Evolutionary conservation across 2,888 invertebrate species (phyloP).

Genomic region (Tenthredo notha): DNA sequence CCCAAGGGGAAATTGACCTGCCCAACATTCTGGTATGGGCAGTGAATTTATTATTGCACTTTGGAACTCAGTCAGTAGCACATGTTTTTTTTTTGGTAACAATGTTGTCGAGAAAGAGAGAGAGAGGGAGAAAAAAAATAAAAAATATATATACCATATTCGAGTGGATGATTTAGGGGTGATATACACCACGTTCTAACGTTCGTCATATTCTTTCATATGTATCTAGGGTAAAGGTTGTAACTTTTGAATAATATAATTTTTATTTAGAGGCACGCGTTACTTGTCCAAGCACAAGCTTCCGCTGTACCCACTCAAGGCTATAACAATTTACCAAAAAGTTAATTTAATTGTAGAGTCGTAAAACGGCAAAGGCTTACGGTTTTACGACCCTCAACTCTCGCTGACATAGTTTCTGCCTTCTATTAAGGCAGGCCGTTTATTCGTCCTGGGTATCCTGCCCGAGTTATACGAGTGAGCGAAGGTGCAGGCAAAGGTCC

Average conservation of each 20-base stretch:
- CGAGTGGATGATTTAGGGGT: neutral
- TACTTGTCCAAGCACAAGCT: neutral
- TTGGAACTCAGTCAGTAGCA: slow-evolving; percentile 7
- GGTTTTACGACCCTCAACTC: slow-evolving; percentile 22
- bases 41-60: slow-evolving; percentile 8
- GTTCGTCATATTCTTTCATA: neutral
- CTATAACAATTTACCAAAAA: slow-evolving; percentile 20
- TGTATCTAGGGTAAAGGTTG: neutral
- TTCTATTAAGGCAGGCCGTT: neutral
- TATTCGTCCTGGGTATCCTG: neutral
- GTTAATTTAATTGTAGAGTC: slow-evolving; percentile 39
- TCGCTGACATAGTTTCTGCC: slow-evolving; percentile 28
- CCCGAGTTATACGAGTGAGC: neutral
- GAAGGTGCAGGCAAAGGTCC: neutral
- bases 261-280: neutral
- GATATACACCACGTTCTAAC: neutral
- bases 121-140: neutral
- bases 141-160: neutral
- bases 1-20: neutral
- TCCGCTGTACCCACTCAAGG: neutral
- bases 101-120: neutral
- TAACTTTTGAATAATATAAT: neutral
- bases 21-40: neutral
- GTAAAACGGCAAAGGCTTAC: slow-evolving; percentile 34
- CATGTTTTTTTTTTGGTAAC: slow-evolving; percentile 1